phyloP scores from a whole-genome alignment of 2,888 invertebrate species.

The Mesoligia furuncula region DNA sequence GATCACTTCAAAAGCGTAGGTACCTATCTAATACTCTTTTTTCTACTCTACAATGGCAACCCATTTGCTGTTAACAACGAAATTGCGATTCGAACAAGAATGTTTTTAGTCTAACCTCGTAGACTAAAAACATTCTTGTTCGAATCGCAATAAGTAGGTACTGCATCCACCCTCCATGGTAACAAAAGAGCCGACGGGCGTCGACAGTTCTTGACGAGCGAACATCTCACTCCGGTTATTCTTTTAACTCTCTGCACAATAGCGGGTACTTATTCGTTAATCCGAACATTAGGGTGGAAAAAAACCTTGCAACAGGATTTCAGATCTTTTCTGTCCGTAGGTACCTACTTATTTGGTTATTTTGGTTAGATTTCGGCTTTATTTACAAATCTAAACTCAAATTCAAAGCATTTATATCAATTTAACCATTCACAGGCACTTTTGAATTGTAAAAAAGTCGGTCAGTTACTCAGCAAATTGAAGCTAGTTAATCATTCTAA shows the following conservation, averaged over 20 bases:
- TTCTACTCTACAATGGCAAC: neutral
- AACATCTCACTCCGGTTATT: constrained; percentile 53
- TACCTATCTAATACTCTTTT: neutral
- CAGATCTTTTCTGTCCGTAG: neutral
- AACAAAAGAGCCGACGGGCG: constrained; percentile 41
- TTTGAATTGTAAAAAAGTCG: too few relatives aligned
- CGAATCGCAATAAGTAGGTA: neutral
- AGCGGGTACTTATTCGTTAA: constrained; percentile 46
- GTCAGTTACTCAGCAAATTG: too few relatives aligned
- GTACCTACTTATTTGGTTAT: neutral
- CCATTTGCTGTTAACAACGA: neutral
- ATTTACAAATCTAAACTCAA: neutral
- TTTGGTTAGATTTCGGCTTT: neutral
- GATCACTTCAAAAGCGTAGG: neutral
- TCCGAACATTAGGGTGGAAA: constrained; percentile 31
- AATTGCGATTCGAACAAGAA: too few relatives aligned
- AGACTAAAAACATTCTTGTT: neutral
- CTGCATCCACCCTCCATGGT: constrained; percentile 8
- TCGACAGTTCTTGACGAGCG: constrained; percentile 54
- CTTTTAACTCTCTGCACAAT: constrained; percentile 56
- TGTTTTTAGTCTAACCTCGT: too few relatives aligned
- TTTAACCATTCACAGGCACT: too few relatives aligned
- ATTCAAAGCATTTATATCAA: too few relatives aligned
- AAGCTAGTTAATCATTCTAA: too few relatives aligned
- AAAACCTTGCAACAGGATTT: constrained; percentile 18